phyloP scores from a whole-genome alignment of 2,888 invertebrate species.

The Chironomus riparius region DNA sequence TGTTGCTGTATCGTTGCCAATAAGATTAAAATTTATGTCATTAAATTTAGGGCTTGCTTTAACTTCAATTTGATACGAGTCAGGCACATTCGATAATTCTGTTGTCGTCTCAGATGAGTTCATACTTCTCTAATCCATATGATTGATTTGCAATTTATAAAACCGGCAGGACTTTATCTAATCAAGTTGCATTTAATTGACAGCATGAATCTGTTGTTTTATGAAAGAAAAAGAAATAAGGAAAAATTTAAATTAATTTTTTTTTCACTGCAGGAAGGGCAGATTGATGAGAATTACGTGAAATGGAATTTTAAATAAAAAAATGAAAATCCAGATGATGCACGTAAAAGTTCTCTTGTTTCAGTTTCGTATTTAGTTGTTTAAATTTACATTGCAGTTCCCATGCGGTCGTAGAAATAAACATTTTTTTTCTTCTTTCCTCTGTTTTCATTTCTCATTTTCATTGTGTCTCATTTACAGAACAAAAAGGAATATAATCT shows the following conservation, averaged over 20 bases:
- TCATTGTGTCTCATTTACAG: no score
- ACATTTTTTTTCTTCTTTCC: no score
- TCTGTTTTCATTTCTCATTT: no score
- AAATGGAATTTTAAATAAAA: background rate
- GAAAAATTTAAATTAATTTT: background rate
- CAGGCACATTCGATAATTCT: conserved; percentile 11
- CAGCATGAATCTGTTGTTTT: conserved; percentile 4
- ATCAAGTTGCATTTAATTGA: background rate
- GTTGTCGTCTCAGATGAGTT: conserved; percentile 9
- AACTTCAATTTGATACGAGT: background rate
- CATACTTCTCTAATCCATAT: background rate
- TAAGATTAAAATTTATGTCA: background rate
- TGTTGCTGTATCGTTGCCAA: background rate
- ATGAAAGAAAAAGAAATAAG: background rate
- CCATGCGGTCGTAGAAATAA: background rate
- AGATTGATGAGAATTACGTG: background rate
- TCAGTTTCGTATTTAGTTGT: background rate
- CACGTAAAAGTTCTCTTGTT: background rate
- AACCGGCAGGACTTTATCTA: background rate
- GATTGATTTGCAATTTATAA: background rate
- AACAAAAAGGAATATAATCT: no score
- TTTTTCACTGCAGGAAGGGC: background rate
- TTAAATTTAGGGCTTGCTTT: background rate
- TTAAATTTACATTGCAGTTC: background rate
- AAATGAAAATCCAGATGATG: background rate